phyloP scores from a whole-genome alignment of 2,113 vertebrate genomes.

The Salvelinus alpinus region DNA sequence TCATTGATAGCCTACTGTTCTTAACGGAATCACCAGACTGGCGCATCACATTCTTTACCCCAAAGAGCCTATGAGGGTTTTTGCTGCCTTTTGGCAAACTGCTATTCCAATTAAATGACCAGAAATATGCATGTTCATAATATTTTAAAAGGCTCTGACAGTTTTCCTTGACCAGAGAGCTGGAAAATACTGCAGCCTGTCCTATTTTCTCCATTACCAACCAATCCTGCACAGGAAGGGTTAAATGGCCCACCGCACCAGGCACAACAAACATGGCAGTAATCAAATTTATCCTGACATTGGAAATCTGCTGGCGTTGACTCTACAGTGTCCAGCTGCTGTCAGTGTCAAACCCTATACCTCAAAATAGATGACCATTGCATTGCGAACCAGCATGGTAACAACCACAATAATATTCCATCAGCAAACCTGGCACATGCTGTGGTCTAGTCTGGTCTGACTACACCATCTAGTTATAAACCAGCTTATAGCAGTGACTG shows the following conservation, averaged over 20 bases:
- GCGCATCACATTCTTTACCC: not conserved
- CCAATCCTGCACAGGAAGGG: conserved; percentile 4
- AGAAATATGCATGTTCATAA: not conserved
- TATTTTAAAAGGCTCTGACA: not conserved
- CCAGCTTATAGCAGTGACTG: not conserved
- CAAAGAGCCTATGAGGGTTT: not conserved
- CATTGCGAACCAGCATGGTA: not conserved
- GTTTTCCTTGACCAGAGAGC: not conserved
- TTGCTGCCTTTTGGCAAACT: not conserved
- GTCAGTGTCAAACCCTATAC: not conserved
- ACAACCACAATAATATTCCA: not conserved
- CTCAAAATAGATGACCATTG: not conserved
- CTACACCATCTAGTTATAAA: not conserved
- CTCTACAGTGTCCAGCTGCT: not conserved
- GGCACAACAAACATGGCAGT: not conserved
- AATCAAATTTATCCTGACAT: not conserved
- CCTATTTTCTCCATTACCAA: not conserved
- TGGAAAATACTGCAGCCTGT: not conserved
- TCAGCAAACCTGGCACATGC: not conserved
- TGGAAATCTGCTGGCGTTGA: conserved; percentile 4
- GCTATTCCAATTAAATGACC: not conserved
- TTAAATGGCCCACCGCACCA: conserved; percentile 19
- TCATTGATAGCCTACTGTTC: not conserved
- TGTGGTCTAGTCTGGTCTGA: not conserved
- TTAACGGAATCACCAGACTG: not conserved